phyloP scores from a whole-genome alignment of 2,888 invertebrate species.

The Crocallis elinguaria region DNA sequence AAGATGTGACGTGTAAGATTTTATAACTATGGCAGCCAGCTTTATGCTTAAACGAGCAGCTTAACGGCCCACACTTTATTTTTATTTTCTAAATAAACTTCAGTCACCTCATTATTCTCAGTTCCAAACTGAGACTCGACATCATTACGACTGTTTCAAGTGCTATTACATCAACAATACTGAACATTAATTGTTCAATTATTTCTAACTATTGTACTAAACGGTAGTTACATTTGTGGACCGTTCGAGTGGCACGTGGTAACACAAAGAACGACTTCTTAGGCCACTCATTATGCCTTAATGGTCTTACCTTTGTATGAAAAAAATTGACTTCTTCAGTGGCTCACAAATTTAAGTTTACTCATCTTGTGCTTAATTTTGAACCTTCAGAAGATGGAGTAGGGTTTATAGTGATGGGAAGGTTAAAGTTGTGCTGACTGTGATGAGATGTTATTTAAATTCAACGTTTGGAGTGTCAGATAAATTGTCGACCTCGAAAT shows the following conservation, averaged over 20 bases:
- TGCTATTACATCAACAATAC: constrained; percentile 61
- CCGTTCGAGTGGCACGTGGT: constrained; percentile 78
- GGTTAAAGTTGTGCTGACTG: constrained; percentile 9
- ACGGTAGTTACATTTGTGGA: constrained; percentile 73
- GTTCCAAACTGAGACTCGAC: constrained; percentile 55
- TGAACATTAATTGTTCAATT: constrained; percentile 81
- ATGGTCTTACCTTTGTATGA: constrained; percentile 74
- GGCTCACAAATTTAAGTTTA: constrained; percentile 43
- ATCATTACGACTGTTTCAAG: constrained; percentile 76
- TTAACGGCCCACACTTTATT: constrained; percentile 1
- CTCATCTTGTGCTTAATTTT: constrained; percentile 28
- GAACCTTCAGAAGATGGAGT: constrained; percentile 33
- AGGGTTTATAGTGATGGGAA: constrained; percentile 27
- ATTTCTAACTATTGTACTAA: constrained; percentile 76
- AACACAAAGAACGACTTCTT: constrained; percentile 75
- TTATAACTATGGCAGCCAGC: neutral
- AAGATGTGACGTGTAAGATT: neutral
- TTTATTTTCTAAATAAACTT: constrained; percentile 9
- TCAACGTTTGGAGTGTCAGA: constrained; percentile 74
- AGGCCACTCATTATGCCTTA: constrained; percentile 82
- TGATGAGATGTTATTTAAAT: constrained; percentile 32
- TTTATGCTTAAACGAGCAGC: neutral
- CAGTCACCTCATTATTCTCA: constrained; percentile 19
- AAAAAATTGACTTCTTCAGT: constrained; percentile 70
- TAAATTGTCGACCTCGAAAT: constrained; percentile 78